Conservation (phyloP, 1,140 invertebrate genomes). For the Cyclargus thomasi region DNA sequence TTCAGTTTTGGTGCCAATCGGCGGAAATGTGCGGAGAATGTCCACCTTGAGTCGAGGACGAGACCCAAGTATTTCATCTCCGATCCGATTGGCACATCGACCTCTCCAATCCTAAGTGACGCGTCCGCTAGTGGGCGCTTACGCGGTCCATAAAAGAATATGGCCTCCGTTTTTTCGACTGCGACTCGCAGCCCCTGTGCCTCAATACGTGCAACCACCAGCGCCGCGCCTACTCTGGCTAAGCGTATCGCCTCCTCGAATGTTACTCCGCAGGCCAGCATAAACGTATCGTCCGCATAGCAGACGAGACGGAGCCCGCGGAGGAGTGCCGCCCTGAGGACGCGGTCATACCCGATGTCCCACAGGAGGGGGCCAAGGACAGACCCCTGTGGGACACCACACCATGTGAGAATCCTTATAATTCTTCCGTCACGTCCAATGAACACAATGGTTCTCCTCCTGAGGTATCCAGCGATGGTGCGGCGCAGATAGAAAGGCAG, state of each 20-base stretch:
- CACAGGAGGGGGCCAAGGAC: slow-evolving; percentile 37
- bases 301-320: slow-evolving; percentile 18
- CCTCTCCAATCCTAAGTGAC: no score
- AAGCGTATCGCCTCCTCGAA: neutral
- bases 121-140: no score
- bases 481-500: slow-evolving; percentile 4
- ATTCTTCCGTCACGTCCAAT: neutral
- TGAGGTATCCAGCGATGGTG: neutral
- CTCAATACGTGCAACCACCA: neutral
- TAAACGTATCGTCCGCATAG: slow-evolving; percentile 26
- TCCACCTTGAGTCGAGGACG: no score
- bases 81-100: no score
- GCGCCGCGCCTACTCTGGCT: neutral
- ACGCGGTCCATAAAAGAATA: no score
- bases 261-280: slow-evolving; percentile 11
- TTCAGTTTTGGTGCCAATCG: no score
- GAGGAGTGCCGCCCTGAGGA: neutral
- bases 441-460: neutral
- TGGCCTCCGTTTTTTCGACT: neutral
- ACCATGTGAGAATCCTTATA: neutral
- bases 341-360: slow-evolving; percentile 22
- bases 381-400: slow-evolving; percentile 30
- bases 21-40: no score
- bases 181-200: neutral
- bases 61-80: no score